Conservation (phyloP, 2,888 invertebrate genomes). For the Leptodirus hochenwartii region DNA sequence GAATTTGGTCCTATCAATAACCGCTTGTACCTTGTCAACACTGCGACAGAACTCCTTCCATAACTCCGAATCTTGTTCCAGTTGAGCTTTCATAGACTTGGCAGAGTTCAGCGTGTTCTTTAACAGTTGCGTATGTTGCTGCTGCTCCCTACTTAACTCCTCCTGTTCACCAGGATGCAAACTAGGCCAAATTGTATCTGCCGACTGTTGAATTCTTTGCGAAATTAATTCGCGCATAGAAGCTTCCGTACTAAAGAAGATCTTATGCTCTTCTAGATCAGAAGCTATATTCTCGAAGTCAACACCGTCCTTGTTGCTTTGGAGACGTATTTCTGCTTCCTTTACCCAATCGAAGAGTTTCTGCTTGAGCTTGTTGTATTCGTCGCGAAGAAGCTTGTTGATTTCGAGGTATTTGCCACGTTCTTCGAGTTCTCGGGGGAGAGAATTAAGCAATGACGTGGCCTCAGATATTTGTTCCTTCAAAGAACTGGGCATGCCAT, state of each 20-base stretch:
- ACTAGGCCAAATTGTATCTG: slow-evolving; percentile 79
- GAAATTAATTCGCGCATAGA: slow-evolving; percentile 63
- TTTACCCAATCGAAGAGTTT: slow-evolving; percentile 70
- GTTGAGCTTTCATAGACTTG: slow-evolving; percentile 55
- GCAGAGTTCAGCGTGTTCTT: slow-evolving; percentile 72
- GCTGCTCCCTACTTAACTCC: slow-evolving; percentile 62
- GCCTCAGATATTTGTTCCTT: slow-evolving; percentile 75
- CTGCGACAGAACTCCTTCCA: slow-evolving; percentile 73
- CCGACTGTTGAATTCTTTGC: slow-evolving; percentile 63
- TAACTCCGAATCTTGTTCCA: slow-evolving; percentile 67
- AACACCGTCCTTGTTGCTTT: slow-evolving; percentile 65
- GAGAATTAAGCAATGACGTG: slow-evolving; percentile 52
- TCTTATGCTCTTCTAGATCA: slow-evolving; percentile 74
- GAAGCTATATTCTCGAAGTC: slow-evolving; percentile 71
- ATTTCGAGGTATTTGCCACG: slow-evolving; percentile 61
- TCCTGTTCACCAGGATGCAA: slow-evolving; percentile 64
- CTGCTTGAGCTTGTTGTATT: slow-evolving; percentile 57
- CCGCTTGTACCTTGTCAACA: slow-evolving; percentile 57
- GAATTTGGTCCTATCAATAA: slow-evolving; percentile 55
- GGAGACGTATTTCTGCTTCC: slow-evolving; percentile 60
- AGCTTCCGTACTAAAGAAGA: slow-evolving; percentile 64
- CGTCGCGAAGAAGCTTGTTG: slow-evolving; percentile 57
- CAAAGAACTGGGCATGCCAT: slow-evolving; percentile 61
- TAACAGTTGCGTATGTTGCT: slow-evolving; percentile 60
- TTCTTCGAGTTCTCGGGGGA: slow-evolving; percentile 67